Evolutionary conservation across 2,113 vertebrate genomes (phyloP).

Genomic region (Psammodynastes pulverulentus): DNA sequence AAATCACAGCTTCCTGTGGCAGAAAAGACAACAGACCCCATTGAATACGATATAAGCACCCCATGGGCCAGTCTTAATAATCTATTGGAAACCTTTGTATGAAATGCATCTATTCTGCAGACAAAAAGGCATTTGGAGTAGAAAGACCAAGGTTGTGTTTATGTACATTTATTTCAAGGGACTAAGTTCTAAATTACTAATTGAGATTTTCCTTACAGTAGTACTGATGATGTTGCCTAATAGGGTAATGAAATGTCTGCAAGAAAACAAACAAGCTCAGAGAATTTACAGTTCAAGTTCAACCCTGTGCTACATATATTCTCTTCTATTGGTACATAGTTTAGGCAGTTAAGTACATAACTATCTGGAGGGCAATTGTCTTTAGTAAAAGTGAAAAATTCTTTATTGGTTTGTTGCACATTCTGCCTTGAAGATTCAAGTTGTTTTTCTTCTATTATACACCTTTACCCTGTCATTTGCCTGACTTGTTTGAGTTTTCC

Average conservation of each 20-base stretch:
- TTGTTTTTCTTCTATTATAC: background rate
- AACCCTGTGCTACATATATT: background rate
- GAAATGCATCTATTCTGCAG: background rate
- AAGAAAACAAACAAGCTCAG: background rate
- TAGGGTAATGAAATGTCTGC: background rate
- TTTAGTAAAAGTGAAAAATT: background rate
- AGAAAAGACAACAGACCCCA: background rate
- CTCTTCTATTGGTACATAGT: background rate
- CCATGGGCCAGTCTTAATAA: background rate
- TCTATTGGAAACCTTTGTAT: background rate
- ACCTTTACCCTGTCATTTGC: background rate
- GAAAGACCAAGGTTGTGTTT: background rate
- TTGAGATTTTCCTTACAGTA: background rate
- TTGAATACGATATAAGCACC: background rate
- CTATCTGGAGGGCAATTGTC: background rate
- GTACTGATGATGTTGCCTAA: background rate
- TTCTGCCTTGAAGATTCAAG: background rate
- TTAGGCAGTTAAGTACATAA: background rate
- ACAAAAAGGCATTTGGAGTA: background rate
- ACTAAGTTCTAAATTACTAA: background rate
- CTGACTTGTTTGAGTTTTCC: background rate
- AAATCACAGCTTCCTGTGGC: background rate
- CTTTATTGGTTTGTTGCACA: background rate
- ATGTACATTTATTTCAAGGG: background rate
- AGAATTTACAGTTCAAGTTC: background rate